These are phyloP conservation scores for Tanypteryx hageni DNA, from an alignment of 2,888 invertebrate genomes.

Conservation along the genomic window DNA sequence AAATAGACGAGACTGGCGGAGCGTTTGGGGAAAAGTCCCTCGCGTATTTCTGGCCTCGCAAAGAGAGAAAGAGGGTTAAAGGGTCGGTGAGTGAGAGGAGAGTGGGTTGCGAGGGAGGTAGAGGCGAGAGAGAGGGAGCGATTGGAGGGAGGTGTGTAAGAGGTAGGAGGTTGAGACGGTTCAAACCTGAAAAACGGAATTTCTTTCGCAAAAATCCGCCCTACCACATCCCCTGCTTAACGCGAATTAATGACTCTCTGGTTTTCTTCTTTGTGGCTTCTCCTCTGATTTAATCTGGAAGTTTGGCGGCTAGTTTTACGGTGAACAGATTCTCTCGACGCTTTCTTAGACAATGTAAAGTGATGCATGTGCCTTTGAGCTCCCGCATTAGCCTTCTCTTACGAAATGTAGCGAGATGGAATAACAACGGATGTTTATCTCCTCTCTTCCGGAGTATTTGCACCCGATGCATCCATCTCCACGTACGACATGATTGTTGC, in stretches of 20 bases:
- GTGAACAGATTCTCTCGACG: not conserved
- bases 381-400: not conserved
- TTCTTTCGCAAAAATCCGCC: not conserved
- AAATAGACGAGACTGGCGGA: slow-evolving; percentile 64
- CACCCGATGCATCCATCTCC: slow-evolving; percentile 15
- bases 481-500: not conserved
- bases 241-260: too few species aligned
- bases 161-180: not conserved
- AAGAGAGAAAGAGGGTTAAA: slow-evolving; percentile 34
- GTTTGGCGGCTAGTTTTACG: not conserved
- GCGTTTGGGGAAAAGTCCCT: slow-evolving; percentile 59
- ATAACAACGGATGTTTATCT: not conserved
- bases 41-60: slow-evolving; percentile 62
- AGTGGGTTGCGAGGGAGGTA: not conserved
- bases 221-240: too few species aligned
- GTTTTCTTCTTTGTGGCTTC: too few species aligned
- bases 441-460: not conserved
- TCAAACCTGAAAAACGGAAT: not conserved
- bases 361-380: not conserved
- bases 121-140: not conserved
- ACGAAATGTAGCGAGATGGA: not conserved
- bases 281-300: too few species aligned
- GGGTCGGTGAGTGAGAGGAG: not conserved
- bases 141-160: not conserved
- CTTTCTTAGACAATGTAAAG: not conserved